Conservation (phyloP, 2,888 invertebrate species). For the Strigamia maritima region DNA sequence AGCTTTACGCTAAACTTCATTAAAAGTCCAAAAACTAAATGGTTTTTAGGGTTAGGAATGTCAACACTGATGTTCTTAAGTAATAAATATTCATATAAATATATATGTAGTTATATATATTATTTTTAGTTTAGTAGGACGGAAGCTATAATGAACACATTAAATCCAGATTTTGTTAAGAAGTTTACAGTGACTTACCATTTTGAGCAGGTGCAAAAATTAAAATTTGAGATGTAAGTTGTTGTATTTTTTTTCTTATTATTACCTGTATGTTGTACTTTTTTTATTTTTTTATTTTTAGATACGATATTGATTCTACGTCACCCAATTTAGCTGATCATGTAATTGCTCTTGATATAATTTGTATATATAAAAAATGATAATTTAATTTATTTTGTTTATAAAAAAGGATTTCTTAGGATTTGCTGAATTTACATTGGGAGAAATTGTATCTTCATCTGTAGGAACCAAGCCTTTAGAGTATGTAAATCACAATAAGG, state of each 20-base stretch:
- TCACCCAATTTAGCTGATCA: constrained; percentile 38
- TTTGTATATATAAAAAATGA: background rate
- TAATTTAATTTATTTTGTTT: too few species aligned
- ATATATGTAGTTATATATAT: too few species aligned
- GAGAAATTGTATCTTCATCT: constrained; percentile 54
- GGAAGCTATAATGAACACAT: constrained; percentile 55
- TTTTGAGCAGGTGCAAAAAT: constrained; percentile 60
- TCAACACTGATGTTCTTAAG: too few species aligned
- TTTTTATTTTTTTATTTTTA: constrained; percentile 43
- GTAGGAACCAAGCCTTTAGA: constrained; percentile 39
- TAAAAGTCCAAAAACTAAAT: too few species aligned
- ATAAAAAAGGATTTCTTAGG: constrained; percentile 56
- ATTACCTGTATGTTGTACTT: background rate
- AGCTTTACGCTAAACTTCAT: too few species aligned
- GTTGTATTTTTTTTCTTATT: background rate
- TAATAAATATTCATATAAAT: background rate
- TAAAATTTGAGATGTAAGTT: constrained; percentile 55
- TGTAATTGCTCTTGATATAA: too few species aligned
- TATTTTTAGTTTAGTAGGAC: constrained; percentile 50
- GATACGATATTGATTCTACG: constrained; percentile 40
- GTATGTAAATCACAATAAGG: constrained; percentile 42
- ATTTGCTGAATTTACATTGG: constrained; percentile 57
- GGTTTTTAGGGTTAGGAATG: background rate
- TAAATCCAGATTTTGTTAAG: constrained; percentile 58
- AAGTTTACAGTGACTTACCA: constrained; percentile 58